Base-by-base conservation (phyloP, 2,113 vertebrate species). In the Eudyptes chrysolophus region DNA sequence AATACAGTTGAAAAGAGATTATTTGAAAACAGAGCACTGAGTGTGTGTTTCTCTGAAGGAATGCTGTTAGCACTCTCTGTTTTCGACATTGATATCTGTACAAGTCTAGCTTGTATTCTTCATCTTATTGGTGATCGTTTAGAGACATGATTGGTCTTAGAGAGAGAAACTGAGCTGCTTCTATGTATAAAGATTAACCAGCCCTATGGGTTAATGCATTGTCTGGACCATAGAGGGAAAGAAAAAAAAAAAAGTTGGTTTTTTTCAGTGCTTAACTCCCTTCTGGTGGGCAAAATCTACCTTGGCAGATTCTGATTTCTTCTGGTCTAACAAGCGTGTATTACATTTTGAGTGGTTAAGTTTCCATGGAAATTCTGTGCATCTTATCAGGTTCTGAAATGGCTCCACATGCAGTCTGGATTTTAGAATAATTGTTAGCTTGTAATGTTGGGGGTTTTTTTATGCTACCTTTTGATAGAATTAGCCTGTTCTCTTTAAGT, bases 361-460 rank as follows among this genome's bases (percentile, higher is more conserved):
- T 97, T 97, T 97, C 97, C 94, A 96, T 97, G 97, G 95, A 92
- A 95, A 97, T 97, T 54, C 26, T 70, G 60, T 64, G 61, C 58
- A 40, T 87, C 90, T 81, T 81, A 5, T 77, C 46, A 75, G 79
- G 64, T 85, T 94, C 82, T 94, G 91, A 93, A 92, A 92, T 6
- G 64, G 70, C 62, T 90, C 21, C 71, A 34, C 1, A 1, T 89
- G 66, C 82, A 92, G 57, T 40, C 65, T 89, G 58, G 18, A 68
- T 84, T 84, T 82, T 34, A 82, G 62, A 96, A 30, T n/a, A 77
- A 70, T 49, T 54, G 83, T 60, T 88, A 60, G 30, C 42, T 77
- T 54, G 40, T 18, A 3, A 15, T 42, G 42, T 42, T 16, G 13
- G 40, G 40, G 38, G 38, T 9, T 14, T 26, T 3, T 49, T 26